A percentile compares a stretch with the other conserved stretches of the same genome.
These are phyloP conservation scores for Mycogona germanica DNA, from an alignment of 2,888 invertebrate species.

Conservation along the genomic window DNA sequence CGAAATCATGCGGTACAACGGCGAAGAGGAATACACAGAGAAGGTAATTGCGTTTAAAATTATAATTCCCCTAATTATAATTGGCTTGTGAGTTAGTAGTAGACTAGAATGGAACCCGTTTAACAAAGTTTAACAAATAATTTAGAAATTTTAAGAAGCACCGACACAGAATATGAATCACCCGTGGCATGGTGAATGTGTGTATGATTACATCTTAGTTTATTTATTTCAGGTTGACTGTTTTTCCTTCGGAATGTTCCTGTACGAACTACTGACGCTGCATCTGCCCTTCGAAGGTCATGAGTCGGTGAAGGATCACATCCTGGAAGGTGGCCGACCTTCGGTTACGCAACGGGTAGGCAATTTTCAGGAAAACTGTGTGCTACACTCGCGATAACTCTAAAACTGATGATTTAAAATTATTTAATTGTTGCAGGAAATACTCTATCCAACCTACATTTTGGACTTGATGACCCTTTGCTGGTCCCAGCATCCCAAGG, in stretches of 20 bases:
- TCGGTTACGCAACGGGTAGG: slow-evolving; percentile 66
- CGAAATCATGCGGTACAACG: slow-evolving; percentile 95
- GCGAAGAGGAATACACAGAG: slow-evolving; percentile 97
- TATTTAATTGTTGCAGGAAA: slow-evolving; percentile 47
- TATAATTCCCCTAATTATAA: too few species aligned
- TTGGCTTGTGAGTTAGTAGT: too few species aligned
- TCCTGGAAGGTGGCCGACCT: slow-evolving; percentile 88
- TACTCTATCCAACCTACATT: slow-evolving; percentile 74
- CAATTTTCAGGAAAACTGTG: slow-evolving; percentile 5
- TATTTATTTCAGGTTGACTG: slow-evolving; percentile 64
- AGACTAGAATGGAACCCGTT: background rate
- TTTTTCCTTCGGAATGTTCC: slow-evolving; percentile 97
- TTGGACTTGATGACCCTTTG: slow-evolving; percentile 92
- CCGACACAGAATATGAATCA: background rate
- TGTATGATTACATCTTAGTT: background rate
- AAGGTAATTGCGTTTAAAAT: slow-evolving; percentile 47
- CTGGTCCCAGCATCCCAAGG: slow-evolving; percentile 69
- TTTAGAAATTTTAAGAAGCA: background rate
- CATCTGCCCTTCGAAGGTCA: slow-evolving; percentile 93
- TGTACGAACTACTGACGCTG: slow-evolving; percentile 87
- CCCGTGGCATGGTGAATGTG: background rate
- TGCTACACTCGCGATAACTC: background rate
- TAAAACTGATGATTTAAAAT: too few species aligned
- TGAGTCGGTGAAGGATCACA: slow-evolving; percentile 92
- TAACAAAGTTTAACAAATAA: background rate